Conservation (phyloP, 92 coral and sea anemone genomes). For the Heteractis magnifica region DNA sequence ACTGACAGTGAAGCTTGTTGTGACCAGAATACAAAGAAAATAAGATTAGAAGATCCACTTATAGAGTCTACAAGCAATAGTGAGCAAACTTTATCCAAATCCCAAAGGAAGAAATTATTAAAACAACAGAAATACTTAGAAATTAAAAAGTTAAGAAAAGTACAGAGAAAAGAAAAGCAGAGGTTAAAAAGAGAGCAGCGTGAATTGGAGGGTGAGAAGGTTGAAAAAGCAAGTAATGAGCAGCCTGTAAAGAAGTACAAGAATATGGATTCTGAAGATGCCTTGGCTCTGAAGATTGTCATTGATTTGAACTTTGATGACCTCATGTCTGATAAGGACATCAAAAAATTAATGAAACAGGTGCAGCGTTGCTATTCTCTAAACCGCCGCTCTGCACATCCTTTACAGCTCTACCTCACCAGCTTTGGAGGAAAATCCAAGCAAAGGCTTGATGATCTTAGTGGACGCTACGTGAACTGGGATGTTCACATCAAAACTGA, state of each 20-base stretch:
- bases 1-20: not conserved
- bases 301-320: conserved; percentile 90
- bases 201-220: conserved; percentile 47
- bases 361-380: conserved; percentile 81
- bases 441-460: conserved; percentile 51
- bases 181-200: conserved; percentile 53
- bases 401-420: conserved; percentile 82
- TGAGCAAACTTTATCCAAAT: conserved; percentile 63
- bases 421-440: conserved; percentile 82
- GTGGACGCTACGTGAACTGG: conserved; percentile 73
- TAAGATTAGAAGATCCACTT: not conserved
- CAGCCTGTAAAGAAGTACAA: conserved; percentile 52
- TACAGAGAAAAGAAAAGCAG: conserved; percentile 56
- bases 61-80: not conserved
- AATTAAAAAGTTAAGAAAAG: conserved; percentile 53
- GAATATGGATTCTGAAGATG: conserved; percentile 79
- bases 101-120: conserved; percentile 64
- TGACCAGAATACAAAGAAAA: conserved; percentile 5
- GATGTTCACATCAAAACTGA: conserved; percentile 82
- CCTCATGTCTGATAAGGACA: conserved; percentile 83
- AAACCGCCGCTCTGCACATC: conserved; percentile 80
- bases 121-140: conserved; percentile 77
- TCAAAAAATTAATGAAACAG: conserved; percentile 83
- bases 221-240: conserved; percentile 16
- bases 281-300: conserved; percentile 69